phyloP scores from a whole-genome alignment of 2,113 vertebrate genomes.

The Calonectris borealis region DNA sequence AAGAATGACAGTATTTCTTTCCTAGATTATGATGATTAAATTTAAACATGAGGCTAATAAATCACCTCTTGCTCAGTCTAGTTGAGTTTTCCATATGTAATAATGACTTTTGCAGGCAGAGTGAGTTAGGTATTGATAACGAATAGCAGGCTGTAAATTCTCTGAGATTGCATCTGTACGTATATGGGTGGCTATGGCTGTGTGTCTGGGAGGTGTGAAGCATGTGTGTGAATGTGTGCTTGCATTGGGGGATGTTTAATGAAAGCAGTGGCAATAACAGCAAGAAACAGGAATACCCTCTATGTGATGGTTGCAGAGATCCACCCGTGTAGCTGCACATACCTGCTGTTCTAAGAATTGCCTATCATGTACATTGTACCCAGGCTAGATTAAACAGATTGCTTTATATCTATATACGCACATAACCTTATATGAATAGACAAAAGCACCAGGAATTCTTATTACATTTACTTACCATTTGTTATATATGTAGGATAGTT shows the following conservation, averaged over 20 bases:
- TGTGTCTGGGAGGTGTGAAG: neutral
- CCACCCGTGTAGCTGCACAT: accelerated
- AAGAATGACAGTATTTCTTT: neutral
- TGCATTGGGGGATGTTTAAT: neutral
- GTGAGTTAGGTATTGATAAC: neutral
- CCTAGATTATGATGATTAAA: neutral
- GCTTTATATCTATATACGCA: neutral
- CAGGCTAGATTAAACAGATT: neutral
- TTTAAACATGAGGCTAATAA: neutral
- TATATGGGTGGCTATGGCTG: neutral
- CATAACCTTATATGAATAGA: neutral
- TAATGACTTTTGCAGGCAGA: conserved; percentile 6
- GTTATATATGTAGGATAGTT: neutral
- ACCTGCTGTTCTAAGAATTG: neutral
- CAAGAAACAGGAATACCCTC: neutral
- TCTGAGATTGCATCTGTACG: neutral
- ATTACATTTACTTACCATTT: neutral
- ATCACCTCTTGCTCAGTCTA: neutral
- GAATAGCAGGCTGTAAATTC: neutral
- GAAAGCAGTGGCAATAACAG: neutral
- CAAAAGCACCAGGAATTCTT: neutral
- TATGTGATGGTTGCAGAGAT: neutral
- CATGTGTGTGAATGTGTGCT: neutral
- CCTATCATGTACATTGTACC: neutral
- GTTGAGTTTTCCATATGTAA: neutral